phyloP scores from a whole-genome alignment of 2,797 vertebrate genomes.

The Phrynocephalus guinanensis region DNA sequence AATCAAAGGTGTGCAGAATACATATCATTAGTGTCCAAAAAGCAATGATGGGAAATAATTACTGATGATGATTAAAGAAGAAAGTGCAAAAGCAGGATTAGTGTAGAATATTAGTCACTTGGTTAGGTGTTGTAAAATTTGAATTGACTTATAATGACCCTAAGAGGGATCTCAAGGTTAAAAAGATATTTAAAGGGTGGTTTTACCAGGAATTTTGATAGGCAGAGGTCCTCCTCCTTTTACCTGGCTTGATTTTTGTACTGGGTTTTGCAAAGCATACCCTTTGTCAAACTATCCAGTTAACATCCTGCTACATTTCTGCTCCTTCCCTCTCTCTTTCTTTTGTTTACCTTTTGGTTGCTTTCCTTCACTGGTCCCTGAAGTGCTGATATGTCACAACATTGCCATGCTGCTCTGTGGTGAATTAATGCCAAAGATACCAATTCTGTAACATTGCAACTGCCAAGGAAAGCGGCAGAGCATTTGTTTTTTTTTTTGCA shows the following conservation, averaged over 20 bases:
- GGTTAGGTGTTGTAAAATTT: too few relatives aligned
- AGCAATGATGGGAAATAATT: too few relatives aligned
- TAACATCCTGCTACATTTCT: background rate
- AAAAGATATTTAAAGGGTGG: too few relatives aligned
- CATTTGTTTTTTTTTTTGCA: too few relatives aligned
- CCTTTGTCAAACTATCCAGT: background rate
- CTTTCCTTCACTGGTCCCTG: background rate
- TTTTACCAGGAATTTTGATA: background rate
- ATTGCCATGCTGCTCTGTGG: background rate
- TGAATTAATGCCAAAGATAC: background rate
- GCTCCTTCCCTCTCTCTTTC: background rate
- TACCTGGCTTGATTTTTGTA: background rate
- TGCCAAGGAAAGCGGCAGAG: background rate
- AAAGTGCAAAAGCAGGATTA: too few relatives aligned
- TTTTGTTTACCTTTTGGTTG: background rate
- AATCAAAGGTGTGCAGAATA: too few relatives aligned
- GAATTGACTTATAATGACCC: too few relatives aligned
- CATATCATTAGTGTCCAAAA: too few relatives aligned
- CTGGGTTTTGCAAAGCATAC: background rate
- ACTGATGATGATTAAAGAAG: too few relatives aligned
- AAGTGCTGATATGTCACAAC: background rate
- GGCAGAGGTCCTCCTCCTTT: background rate
- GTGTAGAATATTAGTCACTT: too few relatives aligned
- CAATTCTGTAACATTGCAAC: background rate
- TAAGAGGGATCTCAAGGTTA: too few relatives aligned